phyloP scores from a whole-genome alignment of 2,797 vertebrate species.

The Anomalospiza imberbis region DNA sequence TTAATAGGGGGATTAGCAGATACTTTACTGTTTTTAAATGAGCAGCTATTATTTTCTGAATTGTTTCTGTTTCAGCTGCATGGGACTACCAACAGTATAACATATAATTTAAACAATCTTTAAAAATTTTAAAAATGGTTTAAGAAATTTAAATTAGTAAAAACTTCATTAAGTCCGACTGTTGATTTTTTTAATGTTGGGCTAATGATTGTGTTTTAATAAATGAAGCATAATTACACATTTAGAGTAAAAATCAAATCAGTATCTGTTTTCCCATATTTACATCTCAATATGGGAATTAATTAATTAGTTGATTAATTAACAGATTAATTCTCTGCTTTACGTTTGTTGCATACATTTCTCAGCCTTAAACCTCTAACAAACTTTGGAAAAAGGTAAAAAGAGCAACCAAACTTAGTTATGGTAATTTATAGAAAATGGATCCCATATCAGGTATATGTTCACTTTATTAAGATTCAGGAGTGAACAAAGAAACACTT shows the following conservation, averaged over 20 bases:
- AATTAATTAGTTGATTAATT: too few species aligned
- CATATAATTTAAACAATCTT: background rate
- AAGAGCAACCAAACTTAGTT: background rate
- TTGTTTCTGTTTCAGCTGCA: conserved; percentile 53
- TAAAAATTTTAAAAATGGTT: background rate
- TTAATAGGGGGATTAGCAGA: conserved; percentile 61
- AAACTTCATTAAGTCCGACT: background rate
- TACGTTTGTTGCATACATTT: background rate
- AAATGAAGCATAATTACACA: background rate
- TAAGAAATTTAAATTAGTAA: background rate
- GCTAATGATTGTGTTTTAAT: background rate
- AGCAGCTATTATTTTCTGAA: conserved; percentile 53
- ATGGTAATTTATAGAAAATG: background rate
- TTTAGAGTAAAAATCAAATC: background rate
- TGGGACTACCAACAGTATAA: conserved; percentile 16
- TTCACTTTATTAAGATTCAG: background rate
- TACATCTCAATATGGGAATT: background rate
- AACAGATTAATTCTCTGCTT: background rate
- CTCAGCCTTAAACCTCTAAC: background rate
- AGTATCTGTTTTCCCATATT: background rate
- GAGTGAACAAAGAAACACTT: background rate
- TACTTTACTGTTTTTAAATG: conserved; percentile 61
- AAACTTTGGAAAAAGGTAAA: background rate
- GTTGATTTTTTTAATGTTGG: background rate
- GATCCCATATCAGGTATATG: background rate